Base-by-base conservation (phyloP, 1,140 invertebrate species). In the Triops cancriformis region DNA sequence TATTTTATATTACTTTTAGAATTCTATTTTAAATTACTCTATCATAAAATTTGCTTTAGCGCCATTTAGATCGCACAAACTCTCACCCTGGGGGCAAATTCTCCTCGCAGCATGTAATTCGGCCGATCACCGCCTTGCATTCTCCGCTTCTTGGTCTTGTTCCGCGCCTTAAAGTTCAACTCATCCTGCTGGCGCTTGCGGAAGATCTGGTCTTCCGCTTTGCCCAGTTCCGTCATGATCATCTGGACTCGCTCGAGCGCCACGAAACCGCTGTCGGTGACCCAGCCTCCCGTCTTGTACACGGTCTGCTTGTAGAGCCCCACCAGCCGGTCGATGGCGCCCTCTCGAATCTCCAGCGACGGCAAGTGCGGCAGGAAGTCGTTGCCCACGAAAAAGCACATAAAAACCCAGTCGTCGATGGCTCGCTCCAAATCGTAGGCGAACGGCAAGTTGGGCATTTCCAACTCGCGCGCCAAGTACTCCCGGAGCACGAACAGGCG, bases 381-480 rank as follows among this genome's bases (percentile, higher is more conserved):
- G 86, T 99, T 99, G 72, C 98, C 98, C 77, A 99, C 98, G 87
- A 99, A 99, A 86, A 99, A 99, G 86, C 98, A 99, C 96, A 99
- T 98, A 84, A 99, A 99, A 0, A 99, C 97, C 97, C 98, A 99
- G 86, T 99, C 98, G 85, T 99, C 98, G 2, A 98, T 83, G 1
- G 90, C 95, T 79, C 95, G 86, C 83, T 98, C 94, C 83, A 95
- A 94, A 81, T 94, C 92, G 83, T 94, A 95, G 73, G 89, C 85
- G 84, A 99, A 99, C 1, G 97, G 96, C 18, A 99, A 87, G 85
- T 95, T 94, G 0, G 93, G 93, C 94, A 99, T 98, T 76, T 88
- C 84, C 43, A 99, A 86, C 81, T 98, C 97, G 85, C 89, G 90
- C 83, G 95, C 93, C 73, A 99, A 85, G 87, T 99, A 99, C 86